These are phyloP conservation scores for Hycleus cichorii DNA, from an alignment of 1,140 invertebrate species.

Conservation along the genomic window DNA sequence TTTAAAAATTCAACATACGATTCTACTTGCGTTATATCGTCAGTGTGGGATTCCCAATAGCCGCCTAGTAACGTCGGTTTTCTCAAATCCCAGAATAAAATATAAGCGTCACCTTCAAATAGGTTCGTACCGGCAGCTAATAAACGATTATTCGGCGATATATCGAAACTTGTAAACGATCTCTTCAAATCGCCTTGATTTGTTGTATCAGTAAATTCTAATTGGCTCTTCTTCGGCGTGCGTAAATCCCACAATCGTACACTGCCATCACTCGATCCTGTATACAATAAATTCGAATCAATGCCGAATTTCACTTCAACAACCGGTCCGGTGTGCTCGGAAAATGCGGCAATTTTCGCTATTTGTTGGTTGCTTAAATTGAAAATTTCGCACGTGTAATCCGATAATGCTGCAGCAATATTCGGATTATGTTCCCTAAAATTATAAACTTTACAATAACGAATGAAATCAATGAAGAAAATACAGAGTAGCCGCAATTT, in stretches of 20 bases:
- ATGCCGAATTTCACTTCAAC: conserved; percentile 55
- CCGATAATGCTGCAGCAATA: conserved; percentile 22
- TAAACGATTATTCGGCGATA: conserved; percentile 63
- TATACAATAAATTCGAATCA: conserved; percentile 52
- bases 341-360: conserved; percentile 34
- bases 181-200: background rate
- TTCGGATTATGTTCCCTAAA: conserved; percentile 25
- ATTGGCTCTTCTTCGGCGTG: conserved; percentile 46
- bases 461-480: conserved; percentile 1
- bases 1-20: background rate
- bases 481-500: conserved; percentile 30
- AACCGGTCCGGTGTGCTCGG: conserved; percentile 44
- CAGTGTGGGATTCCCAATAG: conserved; percentile 79
- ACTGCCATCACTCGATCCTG: conserved; percentile 50
- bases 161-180: conserved; percentile 55
- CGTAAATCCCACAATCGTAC: conserved; percentile 61
- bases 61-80: conserved; percentile 62
- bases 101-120: conserved; percentile 60
- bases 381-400: conserved; percentile 26
- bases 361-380: conserved; percentile 29
- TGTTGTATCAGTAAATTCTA: conserved; percentile 38
- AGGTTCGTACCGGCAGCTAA: conserved; percentile 71
- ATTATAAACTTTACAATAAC: background rate
- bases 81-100: conserved; percentile 78
- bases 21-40: conserved; percentile 70